Conservation (phyloP, 1,140 invertebrate genomes). For the Drosophila dunni region DNA sequence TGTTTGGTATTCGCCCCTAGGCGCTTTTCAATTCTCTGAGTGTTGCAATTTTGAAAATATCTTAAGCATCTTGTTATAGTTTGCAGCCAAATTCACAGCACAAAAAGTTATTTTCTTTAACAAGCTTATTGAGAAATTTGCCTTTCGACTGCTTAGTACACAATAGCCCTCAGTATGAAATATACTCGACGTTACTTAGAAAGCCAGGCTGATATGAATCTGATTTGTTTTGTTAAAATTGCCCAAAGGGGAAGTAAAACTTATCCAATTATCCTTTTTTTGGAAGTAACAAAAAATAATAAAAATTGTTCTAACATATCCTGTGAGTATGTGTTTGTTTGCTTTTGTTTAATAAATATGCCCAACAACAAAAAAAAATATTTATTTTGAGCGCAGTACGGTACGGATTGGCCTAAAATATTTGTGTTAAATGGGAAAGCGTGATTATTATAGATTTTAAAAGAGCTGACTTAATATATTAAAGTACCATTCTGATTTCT, state of each 20-base stretch:
- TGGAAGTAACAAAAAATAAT: background rate
- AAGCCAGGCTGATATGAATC: conserved; percentile 55
- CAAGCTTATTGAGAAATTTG: conserved; percentile 40
- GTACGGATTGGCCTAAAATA: no score
- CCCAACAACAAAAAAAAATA: no score
- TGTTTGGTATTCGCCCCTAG: conserved; percentile 48
- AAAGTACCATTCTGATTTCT: no score
- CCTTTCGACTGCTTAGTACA: conserved; percentile 30
- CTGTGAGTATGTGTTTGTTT: no score
- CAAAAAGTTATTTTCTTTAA: conserved; percentile 65
- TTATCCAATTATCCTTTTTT: background rate
- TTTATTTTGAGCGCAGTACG: no score
- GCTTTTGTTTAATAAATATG: no score
- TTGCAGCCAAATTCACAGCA: conserved; percentile 59
- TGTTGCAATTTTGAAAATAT: conserved; percentile 52
- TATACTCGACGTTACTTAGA: background rate
- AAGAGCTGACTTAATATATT: no score
- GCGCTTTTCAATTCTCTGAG: conserved; percentile 70
- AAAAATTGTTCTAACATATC: no score
- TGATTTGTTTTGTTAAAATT: conserved; percentile 68
- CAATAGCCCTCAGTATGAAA: conserved; percentile 14
- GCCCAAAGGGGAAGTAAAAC: conserved; percentile 37
- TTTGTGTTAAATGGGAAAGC: no score
- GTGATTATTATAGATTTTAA: no score
- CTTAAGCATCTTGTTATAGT: conserved; percentile 73